Base-by-base conservation (phyloP, 2,888 invertebrate genomes). In the Limnephilus lunatus region DNA sequence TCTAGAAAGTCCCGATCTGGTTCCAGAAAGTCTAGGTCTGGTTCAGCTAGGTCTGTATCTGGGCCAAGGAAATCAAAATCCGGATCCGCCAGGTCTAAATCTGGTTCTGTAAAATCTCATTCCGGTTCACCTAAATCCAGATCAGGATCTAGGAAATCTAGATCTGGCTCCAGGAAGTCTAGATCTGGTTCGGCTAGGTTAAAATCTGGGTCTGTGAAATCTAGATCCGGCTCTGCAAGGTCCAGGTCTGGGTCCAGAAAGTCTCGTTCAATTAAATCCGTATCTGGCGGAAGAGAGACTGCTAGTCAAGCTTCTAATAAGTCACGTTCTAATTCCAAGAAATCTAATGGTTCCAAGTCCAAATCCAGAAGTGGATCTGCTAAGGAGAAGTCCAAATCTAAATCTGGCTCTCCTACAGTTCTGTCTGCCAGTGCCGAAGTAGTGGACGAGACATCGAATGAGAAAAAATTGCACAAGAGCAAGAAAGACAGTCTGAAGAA, bases 81-180 rank as follows among this genome's bases (percentile, higher is more conserved):
- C 9, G 94, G 94, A 86, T 95, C 94, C n/a, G 92, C 93, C 68
- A 92, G 94, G n/a, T 94, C 94, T 32, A 91, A 94, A 88, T 94
- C 94, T 31, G 92, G 92, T 31, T 94, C 94, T 35, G 93, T 93
- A 80, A 93, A 93, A 89, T 94, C 91, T n/a, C 15, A 30, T 35
- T 88, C 91, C 14, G 93, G 44, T 93, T 94, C 35, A 15, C 94
- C 94, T 15, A 91, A 94, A 19, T 94, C 94, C 14, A 93, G 94
- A 90, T 94, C 94, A 15, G 94, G 94, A 25, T 94, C 93, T 15
- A 92, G 94, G 90, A 94, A 94, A 86, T 94, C 95, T 19, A 94
- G 94, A 48, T 95, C 95, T 11, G 94, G 94, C 35, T 94, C 94
- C 82, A 93, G 93, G 86, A 93, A 94, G 91, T 94, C 95, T 2